A percentile compares a stretch with the other conserved stretches of the same genome.
These are phyloP conservation scores for Clarias fuscus DNA, from an alignment of 2,797 vertebrate species.

Conservation along the genomic window DNA sequence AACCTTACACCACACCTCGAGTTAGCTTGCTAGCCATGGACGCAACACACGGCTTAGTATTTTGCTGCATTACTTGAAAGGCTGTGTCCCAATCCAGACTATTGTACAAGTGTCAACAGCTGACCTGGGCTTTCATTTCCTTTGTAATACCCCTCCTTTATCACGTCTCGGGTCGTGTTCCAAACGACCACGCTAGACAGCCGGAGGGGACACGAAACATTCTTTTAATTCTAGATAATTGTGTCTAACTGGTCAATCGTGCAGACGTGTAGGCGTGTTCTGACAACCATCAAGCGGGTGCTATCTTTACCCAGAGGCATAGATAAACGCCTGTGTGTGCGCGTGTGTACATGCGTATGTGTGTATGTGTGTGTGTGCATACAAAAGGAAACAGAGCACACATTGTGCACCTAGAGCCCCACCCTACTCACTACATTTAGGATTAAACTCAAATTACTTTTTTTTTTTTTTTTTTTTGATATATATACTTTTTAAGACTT, in stretches of 20 bases:
- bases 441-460: background rate
- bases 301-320: background rate
- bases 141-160: background rate
- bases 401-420: background rate
- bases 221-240: background rate
- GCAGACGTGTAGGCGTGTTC: background rate
- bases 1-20: background rate
- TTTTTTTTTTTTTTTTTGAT: background rate
- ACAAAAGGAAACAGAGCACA: constrained; percentile 10
- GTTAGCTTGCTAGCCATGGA: background rate
- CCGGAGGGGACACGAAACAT: background rate
- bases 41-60: too few relatives aligned
- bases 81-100: background rate
- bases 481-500: background rate
- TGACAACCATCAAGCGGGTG: constrained; percentile 4
- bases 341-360: background rate
- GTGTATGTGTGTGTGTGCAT: background rate
- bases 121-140: background rate
- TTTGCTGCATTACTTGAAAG: background rate
- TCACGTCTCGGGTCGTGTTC: background rate
- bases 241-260: background rate
- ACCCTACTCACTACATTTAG: background rate
- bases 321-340: background rate
- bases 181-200: background rate
- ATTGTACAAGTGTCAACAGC: background rate